Evolutionary conservation across 1,140 invertebrate species (phyloP).

Genomic region (Microplitis mediator): DNA sequence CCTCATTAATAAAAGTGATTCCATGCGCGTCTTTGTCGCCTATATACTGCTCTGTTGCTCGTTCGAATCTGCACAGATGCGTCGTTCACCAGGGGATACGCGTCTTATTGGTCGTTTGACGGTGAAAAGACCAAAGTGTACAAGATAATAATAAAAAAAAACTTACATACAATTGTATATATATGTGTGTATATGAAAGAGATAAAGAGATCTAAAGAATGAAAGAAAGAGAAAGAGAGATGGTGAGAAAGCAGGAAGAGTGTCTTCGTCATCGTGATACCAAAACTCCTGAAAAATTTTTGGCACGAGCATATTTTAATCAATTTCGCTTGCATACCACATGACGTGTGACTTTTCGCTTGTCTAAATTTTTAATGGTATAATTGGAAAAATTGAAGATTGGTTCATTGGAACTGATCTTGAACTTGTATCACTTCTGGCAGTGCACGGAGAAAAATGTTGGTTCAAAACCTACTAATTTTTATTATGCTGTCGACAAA

Average conservation of each 20-base stretch:
- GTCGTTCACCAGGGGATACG: background rate
- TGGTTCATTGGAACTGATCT: too few relatives aligned
- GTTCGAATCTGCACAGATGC: slow-evolving; percentile 16
- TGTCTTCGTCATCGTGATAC: background rate
- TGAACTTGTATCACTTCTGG: background rate
- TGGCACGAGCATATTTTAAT: slow-evolving; percentile 42
- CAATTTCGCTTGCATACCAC: slow-evolving; percentile 37
- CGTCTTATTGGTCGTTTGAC: background rate
- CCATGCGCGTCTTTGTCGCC: slow-evolving; percentile 19
- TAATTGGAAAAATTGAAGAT: too few relatives aligned
- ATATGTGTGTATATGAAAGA: too few relatives aligned
- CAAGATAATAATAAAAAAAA: background rate
- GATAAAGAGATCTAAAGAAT: background rate
- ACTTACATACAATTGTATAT: too few relatives aligned
- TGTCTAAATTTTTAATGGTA: too few relatives aligned
- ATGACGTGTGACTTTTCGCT: background rate
- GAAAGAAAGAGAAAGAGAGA: slow-evolving; percentile 1
- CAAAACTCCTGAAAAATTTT: slow-evolving; percentile 41
- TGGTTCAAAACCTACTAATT: too few relatives aligned
- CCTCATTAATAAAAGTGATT: slow-evolving; percentile 40
- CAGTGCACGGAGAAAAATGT: too few relatives aligned
- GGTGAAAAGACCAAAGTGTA: background rate
- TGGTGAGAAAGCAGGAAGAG: background rate
- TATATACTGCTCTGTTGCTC: background rate
- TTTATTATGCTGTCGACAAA: too few relatives aligned